Base-by-base conservation (phyloP, 1,140 invertebrate species). In the Zaprionus nigranus region DNA sequence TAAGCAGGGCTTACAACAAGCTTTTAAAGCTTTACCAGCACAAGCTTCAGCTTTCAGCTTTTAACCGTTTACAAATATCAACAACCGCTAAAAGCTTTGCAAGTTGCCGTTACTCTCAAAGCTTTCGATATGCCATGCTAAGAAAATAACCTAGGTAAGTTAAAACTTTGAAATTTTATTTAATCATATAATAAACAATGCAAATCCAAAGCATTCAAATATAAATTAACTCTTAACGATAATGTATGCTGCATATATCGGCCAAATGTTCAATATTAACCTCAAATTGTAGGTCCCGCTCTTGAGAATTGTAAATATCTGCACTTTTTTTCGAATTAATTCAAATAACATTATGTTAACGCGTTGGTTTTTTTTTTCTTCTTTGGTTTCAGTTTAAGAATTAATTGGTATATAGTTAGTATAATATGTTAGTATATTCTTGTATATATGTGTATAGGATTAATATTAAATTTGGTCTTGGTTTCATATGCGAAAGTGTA, bases 151-250 rank as follows among this genome's bases (percentile, higher is more conserved):
- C 40, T 17, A 17, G 12, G 2, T 7, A 3, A 46, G 11, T 51
- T 30, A 34, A 20, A 68, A 56, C 62, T 36, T 38, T 40, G 38
- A 17, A 67, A 62, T 75, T 67, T 77, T 63, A 76, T 77, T 79
- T 68, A 56, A 79, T 72, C 58, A 36, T 79, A 78, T 79, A 81
- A 78, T 81, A 87, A 87, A 88, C 66, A 84, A 88, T 88, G 84
- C 84, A 88, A 90, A 84, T 88, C 81, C 75, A 88, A 87, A 88
- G 84, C 84, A 88, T 88, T 81, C 65, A 87, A 87, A 90, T 78
- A 71, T 88, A 77, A 73, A 66, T 62, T 62, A 77, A 73, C 73
- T 62, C 61, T 73, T 63, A 38, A 67, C 63, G 40, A 67, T 73
- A 70, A 57, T 36, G 17, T 66, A 72, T 46, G 12, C 15, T 65